Conservation (phyloP, 2,113 vertebrate species). For the Campylomormyrus tamandua region DNA sequence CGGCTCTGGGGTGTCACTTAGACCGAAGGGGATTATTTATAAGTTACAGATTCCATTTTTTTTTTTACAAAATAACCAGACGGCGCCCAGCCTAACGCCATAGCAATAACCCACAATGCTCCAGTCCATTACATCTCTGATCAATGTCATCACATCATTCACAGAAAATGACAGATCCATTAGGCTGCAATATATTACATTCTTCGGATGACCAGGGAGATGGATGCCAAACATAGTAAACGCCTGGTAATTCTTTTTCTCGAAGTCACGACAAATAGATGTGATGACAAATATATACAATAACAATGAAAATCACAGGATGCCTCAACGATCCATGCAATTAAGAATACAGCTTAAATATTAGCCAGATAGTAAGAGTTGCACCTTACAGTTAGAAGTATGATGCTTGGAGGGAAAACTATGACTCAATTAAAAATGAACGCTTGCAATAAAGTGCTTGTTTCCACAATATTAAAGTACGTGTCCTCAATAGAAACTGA, state of each 20-base stretch:
- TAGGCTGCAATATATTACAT: not conserved
- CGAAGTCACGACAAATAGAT: not conserved
- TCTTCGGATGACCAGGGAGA: not conserved
- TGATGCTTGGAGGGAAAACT: not conserved
- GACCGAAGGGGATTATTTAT: not conserved
- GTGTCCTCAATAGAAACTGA: not conserved
- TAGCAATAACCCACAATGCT: not conserved
- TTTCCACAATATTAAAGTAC: not conserved
- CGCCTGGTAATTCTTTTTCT: not conserved
- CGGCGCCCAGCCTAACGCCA: too few relatives aligned
- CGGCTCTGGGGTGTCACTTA: not conserved
- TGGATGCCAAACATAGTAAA: not conserved
- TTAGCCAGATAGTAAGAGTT: not conserved
- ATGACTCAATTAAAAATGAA: not conserved
- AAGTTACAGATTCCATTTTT: not conserved
- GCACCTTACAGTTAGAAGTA: not conserved
- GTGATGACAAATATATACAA: not conserved
- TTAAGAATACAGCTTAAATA: not conserved
- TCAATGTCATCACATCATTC: constrained; percentile 2
- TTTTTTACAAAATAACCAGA: not conserved
- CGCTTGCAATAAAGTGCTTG: not conserved
- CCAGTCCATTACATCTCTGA: not conserved
- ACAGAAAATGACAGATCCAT: not conserved
- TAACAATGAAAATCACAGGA: not conserved
- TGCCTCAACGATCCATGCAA: not conserved